Base-by-base conservation (phyloP, 2,888 invertebrate genomes). In the Cylloceria caligata region DNA sequence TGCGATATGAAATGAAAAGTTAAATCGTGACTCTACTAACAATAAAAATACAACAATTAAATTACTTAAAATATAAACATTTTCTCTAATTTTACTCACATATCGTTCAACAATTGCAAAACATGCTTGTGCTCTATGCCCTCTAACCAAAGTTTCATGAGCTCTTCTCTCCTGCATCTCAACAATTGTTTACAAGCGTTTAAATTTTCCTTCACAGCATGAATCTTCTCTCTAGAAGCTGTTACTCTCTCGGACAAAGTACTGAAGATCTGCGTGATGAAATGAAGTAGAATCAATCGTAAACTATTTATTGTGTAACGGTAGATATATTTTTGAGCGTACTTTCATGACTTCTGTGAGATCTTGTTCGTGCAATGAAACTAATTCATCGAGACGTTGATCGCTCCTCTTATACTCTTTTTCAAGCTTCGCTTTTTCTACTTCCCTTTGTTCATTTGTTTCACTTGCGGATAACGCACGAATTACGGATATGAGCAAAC, bases 51-150 rank as follows among this genome's bases (percentile, higher is more conserved):
- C 45, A 7, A 5, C 2, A 47, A 13, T 2, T 45, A 47, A 11
- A 47, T 27, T n/a, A n/a, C 7, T 27, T n/a, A n/a, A n/a, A 19
- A 30, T 7, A 16, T 6, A 16, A 55, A 24, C 19, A 47, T n/a
- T 27, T 24, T n/a, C 21, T 1, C 3, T 55, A 13, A 11, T 4
- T 24, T 60, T 11, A 93, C 95, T 94, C 92, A 97, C 97, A 99
- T 98, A 93, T 98, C 97, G 87, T 98, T 97, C 55, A 99, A 93
- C 93, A 99, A 95, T 86, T 97, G 95, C 52, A 98, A 93, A 77
- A 98, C 97, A 90, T 98, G 96, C 90, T 98, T 98, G 90, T 99
- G 98, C 89, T 99, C 98, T n/a, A 99, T 95, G 0, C 98, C 98
- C 92, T 99, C 99, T 5, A 97, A 94, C 98, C 99, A 99, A 75